Conservation (phyloP, 2,888 invertebrate species). For the Gandaritis pyraliata region DNA sequence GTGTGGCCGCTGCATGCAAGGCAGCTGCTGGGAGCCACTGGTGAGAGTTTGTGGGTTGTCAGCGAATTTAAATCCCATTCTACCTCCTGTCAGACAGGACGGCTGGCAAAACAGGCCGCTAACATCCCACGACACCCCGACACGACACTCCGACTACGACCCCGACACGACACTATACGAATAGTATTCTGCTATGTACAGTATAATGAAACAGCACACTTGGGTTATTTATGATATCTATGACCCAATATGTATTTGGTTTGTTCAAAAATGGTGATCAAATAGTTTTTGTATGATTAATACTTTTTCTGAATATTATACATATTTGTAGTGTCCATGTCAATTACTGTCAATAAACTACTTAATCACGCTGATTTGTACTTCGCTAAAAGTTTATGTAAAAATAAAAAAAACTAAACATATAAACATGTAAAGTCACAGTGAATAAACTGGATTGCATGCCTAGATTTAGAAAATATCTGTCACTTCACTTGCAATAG, state of each 20-base stretch:
- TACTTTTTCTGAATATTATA: conserved; percentile 6
- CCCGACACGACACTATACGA: too few species aligned
- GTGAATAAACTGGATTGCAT: conserved; percentile 25
- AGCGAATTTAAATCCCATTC: too few species aligned
- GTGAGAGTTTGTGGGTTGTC: too few species aligned
- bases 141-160: too few species aligned
- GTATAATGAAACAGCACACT: background rate
- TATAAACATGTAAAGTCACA: conserved; percentile 12
- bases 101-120: too few species aligned
- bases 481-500: conserved; percentile 6
- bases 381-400: conserved; percentile 26
- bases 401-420: conserved; percentile 14
- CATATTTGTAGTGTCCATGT: conserved; percentile 26
- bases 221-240: too few species aligned
- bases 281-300: background rate
- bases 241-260: too few species aligned
- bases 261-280: conserved; percentile 7
- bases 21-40: too few species aligned
- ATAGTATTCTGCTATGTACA: background rate
- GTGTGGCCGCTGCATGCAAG: too few species aligned
- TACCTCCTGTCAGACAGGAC: too few species aligned
- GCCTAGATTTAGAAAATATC: conserved; percentile 27
- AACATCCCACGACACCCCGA: too few species aligned
- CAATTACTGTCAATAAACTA: conserved; percentile 26
- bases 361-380: conserved; percentile 22